Evolutionary conservation across 2,797 vertebrate species (phyloP), one percentile per base, ranked within the genome.

Genomic region (Galago senegalensis): DNA sequence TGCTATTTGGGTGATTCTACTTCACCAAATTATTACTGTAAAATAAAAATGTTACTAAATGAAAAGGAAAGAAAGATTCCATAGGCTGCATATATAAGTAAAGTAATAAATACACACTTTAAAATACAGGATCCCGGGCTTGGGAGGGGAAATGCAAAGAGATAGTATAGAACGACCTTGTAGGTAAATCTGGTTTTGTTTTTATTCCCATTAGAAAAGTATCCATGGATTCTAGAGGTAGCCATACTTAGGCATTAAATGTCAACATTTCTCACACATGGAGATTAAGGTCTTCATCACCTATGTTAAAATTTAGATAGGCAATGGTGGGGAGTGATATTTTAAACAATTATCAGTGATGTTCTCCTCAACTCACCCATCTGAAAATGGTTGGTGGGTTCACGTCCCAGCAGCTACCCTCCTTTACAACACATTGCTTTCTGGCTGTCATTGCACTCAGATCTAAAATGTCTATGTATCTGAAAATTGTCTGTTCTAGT

Each of bases 41-140:
- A 93, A 94, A 70, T 86, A n/a, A 91, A 77, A 77, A 37, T 60
- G 34, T 88, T 81, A 72, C 2, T 7, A n/a, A 91, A 37, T 82
- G 37, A 69, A 96, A 6, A 86, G 7, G 40, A 95, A 21, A 88
- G 34, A 60, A 11, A 89, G 27, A 63, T n/a, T 56, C 4, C 49
- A 63, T 12, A 14, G 5, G 0, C 0, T 63, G 9, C 63, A 43
- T 20, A 56, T 37, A 69, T 46, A 70, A 88, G 25, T 61, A 61
- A 61, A 61, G 27, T 63, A 29, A 8, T 23, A 70, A 87, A 49
- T 43, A 37, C 16, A 20, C 4, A 25, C 5, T 34, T 72, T 85
- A 93, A 87, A 80, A 84, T 12, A 67, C 18, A 9, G 4, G 72
- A 17, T 27, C 21, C 23, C n/a, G 23, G 1, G 20, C 85, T 86